These are phyloP conservation scores for Phortica magna DNA, from an alignment of 2,888 invertebrate genomes.

Conservation along the genomic window DNA sequence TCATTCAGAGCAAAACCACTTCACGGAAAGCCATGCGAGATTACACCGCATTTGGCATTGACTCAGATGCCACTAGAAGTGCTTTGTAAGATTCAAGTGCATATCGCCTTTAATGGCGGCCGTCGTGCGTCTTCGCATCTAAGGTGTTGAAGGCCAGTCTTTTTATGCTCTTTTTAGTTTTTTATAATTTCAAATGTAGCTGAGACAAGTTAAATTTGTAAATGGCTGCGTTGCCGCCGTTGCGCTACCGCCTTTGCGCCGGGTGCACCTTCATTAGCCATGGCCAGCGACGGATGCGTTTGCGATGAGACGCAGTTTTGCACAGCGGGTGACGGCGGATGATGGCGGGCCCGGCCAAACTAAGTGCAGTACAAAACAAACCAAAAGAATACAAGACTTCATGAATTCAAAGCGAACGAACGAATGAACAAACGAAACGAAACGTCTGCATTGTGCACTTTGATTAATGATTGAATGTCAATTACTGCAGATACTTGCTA, in stretches of 20 bases:
- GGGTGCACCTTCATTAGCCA: conserved; percentile 8
- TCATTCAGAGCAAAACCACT: conserved; percentile 56
- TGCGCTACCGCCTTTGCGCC: conserved; percentile 9
- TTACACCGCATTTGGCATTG: conserved; percentile 7
- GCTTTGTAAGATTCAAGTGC: conserved; percentile 39
- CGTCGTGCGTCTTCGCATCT: background rate
- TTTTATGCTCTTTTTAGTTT: conserved; percentile 37
- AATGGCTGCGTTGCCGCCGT: conserved; percentile 34
- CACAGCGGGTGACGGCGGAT: conserved; percentile 49
- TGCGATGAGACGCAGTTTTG: background rate
- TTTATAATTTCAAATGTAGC: conserved; percentile 43
- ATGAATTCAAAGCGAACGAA: conserved; percentile 69
- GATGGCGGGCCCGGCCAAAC: conserved; percentile 39
- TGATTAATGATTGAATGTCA: conserved; percentile 78
- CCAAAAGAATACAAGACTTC: conserved; percentile 60
- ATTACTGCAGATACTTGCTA: conserved; percentile 72
- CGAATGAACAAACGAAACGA: conserved; percentile 50
- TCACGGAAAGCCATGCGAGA: background rate
- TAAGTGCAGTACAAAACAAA: conserved; percentile 37
- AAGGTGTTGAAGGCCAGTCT: conserved; percentile 64
- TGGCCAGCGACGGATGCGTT: background rate
- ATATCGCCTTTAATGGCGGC: conserved; percentile 19
- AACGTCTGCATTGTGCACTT: conserved; percentile 77
- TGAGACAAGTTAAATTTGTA: conserved; percentile 39
- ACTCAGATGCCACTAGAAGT: conserved; percentile 30